Conservation (phyloP, 2,888 invertebrate species). For the Philopedon plagiatum region DNA sequence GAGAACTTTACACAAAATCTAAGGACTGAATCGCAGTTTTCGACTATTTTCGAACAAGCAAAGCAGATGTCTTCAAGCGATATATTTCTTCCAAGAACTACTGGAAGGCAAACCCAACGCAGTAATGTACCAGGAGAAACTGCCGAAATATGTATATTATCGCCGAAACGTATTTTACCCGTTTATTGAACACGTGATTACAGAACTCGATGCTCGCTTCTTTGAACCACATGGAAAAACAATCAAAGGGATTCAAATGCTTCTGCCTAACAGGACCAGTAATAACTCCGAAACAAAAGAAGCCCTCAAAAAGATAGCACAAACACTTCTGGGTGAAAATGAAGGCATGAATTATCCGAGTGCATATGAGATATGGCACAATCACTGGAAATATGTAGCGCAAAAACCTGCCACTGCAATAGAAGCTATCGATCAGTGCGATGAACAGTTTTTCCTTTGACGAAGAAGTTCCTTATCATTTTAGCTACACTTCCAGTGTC, state of each 20-base stretch:
- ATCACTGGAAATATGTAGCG: too few relatives aligned
- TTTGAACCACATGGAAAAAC: neutral
- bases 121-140: neutral
- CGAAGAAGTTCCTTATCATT: too few relatives aligned
- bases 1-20: neutral
- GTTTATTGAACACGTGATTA: neutral
- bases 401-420: too few relatives aligned
- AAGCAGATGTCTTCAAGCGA: neutral
- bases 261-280: too few relatives aligned
- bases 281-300: too few relatives aligned
- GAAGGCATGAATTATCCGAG: slow-evolving; percentile 36
- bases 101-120: neutral
- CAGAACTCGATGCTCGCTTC: neutral
- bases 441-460: too few relatives aligned
- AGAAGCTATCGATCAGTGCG: too few relatives aligned
- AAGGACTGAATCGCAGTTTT: neutral
- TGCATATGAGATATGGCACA: slow-evolving; percentile 42
- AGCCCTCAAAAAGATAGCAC: too few relatives aligned
- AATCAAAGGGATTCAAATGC: neutral
- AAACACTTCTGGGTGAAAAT: too few relatives aligned
- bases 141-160: neutral
- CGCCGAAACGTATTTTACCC: neutral
- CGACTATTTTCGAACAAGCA: neutral
- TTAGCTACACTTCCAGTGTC: too few relatives aligned
- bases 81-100: neutral